A percentile compares a stretch with the other conserved stretches of the same genome.
These are phyloP conservation scores for Pollimyrus isidori DNA, from an alignment of 2,113 vertebrate genomes.

Conservation along the genomic window DNA sequence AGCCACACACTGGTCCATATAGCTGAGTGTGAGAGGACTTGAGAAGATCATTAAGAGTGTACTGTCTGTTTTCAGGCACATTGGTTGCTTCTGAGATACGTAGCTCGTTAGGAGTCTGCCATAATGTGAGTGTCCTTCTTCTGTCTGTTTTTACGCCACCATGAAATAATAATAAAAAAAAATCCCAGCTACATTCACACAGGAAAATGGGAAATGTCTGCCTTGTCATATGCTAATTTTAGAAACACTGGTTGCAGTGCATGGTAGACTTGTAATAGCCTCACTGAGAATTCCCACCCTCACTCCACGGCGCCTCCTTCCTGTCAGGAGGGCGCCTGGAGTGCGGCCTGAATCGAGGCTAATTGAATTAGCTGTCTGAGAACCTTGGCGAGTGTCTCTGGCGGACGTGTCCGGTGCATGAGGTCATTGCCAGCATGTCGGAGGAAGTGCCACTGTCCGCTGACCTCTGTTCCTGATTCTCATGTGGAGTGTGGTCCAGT, in stretches of 20 bases:
- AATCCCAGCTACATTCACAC: not conserved
- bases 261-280: not conserved
- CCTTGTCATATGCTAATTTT: not conserved
- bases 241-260: not conserved
- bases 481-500: not conserved
- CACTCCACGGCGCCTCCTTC: not conserved
- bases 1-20: not conserved
- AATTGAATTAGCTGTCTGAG: constrained; percentile 35
- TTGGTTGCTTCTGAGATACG: not conserved
- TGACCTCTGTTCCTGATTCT: too few relatives aligned
- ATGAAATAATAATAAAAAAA: not conserved
- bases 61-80: not conserved
- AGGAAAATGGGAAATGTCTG: not conserved
- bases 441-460: not conserved
- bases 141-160: not conserved
- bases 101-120: not conserved
- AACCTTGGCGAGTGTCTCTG: not conserved
- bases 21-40: not conserved
- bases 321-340: not conserved
- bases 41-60: not conserved
- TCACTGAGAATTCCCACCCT: not conserved
- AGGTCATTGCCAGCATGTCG: not conserved
- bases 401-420: not conserved
- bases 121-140: not conserved
- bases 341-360: constrained; percentile 33